A percentile compares a stretch with the other conserved stretches of the same genome.
Evolutionary conservation across 2,888 invertebrate genomes (phyloP).

Genomic region (Drosophila quinaria): DNA sequence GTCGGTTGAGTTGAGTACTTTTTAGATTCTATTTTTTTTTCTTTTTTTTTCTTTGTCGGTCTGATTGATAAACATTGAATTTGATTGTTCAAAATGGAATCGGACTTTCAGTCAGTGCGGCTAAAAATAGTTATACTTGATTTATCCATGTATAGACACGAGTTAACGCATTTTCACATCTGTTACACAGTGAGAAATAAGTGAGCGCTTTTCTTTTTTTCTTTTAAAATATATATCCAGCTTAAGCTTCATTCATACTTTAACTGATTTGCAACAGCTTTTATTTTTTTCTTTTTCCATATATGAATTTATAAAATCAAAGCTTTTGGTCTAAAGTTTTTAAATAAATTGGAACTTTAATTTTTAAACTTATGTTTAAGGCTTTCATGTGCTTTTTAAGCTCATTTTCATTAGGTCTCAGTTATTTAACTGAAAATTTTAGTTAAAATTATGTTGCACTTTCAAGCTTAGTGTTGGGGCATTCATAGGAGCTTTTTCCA

Average conservation of each 20-base stretch:
- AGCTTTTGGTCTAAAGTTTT: no score
- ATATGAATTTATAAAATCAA: no score
- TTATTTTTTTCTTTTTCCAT: no score
- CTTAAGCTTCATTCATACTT: no score
- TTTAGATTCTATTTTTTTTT: not conserved
- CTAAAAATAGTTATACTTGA: constrained; percentile 8
- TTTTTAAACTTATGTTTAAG: no score
- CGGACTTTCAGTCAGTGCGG: constrained; percentile 25
- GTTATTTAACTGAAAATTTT: not conserved
- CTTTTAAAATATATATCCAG: no score
- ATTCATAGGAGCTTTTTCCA: constrained; percentile 53
- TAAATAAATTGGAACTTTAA: no score
- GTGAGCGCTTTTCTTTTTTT: not conserved
- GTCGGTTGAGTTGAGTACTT: not conserved
- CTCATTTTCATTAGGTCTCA: not conserved
- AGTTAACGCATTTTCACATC: not conserved
- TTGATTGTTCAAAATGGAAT: constrained; percentile 13
- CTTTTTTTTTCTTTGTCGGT: constrained; percentile 2
- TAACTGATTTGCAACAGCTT: no score
- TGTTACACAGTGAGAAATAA: not conserved
- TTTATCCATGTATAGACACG: not conserved
- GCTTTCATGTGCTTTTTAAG: not conserved
- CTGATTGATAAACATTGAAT: constrained; percentile 20
- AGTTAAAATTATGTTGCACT: not conserved
- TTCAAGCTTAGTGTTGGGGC: constrained; percentile 33